Conservation (phyloP, 1,140 invertebrate species). For the Whitmania pigra region DNA sequence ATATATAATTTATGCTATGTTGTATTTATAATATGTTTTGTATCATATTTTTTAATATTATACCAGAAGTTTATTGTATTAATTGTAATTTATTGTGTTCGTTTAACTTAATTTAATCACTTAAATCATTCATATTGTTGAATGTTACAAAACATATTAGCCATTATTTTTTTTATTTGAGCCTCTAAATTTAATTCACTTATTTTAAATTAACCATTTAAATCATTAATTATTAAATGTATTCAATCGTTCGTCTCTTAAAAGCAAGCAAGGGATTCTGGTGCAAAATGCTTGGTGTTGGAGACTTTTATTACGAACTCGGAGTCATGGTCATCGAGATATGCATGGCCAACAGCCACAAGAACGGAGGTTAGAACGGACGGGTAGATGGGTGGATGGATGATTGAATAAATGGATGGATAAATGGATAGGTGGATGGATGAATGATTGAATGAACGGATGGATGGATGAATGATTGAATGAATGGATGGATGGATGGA, state of each 20-base stretch:
- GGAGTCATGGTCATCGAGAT: constrained; percentile 98
- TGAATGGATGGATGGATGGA: neutral
- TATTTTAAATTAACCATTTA: neutral
- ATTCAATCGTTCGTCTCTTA: constrained; percentile 24
- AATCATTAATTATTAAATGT: no score
- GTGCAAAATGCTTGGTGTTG: constrained; percentile 87
- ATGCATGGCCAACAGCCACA: constrained; percentile 67
- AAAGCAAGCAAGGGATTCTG: constrained; percentile 67
- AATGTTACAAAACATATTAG: no score
- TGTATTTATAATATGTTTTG: no score
- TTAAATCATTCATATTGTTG: no score
- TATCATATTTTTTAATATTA: no score
- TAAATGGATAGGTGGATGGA: neutral
- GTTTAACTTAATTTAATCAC: no score
- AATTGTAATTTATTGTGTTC: no score
- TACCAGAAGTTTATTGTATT: no score
- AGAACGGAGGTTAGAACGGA: constrained; percentile 47
- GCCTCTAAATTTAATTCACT: no score
- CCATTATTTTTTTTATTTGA: no score
- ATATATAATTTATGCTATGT: no score
- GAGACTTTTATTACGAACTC: constrained; percentile 96
- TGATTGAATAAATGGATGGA: constrained; percentile 23
- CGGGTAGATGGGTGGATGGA: constrained; percentile 20
- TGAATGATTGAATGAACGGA: neutral
- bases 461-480: neutral